phyloP scores from a whole-genome alignment of 2,113 vertebrate genomes.

The Nannobrachium achirus region DNA sequence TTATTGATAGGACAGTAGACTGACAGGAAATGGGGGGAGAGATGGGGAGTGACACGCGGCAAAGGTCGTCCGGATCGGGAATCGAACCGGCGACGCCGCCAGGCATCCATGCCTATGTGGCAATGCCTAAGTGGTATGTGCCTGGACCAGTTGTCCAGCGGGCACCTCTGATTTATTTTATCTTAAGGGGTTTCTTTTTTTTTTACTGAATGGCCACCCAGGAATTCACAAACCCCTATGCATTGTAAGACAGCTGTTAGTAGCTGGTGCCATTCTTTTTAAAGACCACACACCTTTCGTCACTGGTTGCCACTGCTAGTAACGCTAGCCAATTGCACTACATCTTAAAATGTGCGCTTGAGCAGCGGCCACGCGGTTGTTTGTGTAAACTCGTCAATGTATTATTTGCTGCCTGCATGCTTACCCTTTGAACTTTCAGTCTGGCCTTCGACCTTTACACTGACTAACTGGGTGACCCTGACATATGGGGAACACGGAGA shows the following conservation, averaged over 20 bases:
- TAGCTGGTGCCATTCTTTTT: constrained; percentile 37
- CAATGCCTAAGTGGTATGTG: no score
- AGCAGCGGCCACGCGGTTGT: constrained; percentile 41
- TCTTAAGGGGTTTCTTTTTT: constrained; percentile 28
- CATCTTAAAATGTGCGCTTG: constrained; percentile 22
- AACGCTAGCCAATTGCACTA: constrained; percentile 37
- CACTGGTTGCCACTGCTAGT: constrained; percentile 6
- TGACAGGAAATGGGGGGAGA: no score
- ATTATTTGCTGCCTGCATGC: constrained; percentile 66
- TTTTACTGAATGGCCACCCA: constrained; percentile 5
- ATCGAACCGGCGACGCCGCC: no score
- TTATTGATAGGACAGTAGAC: no score
- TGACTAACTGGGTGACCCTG: constrained; percentile 60
- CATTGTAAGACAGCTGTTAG: constrained; percentile 50
- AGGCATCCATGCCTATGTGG: no score
- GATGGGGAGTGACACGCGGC: no score
- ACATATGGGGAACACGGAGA: constrained; percentile 72
- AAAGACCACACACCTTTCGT: constrained; percentile 61
- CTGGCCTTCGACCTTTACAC: constrained; percentile 36
- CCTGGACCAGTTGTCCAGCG: no score
- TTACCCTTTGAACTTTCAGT: constrained; percentile 66
- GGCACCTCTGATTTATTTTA: not conserved
- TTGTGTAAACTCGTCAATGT: constrained; percentile 56
- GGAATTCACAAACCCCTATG: constrained; percentile 22
- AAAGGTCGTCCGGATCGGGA: no score